These are phyloP conservation scores for Macroramphosus scolopax DNA, from an alignment of 2,797 vertebrate genomes.

Conservation along the genomic window DNA sequence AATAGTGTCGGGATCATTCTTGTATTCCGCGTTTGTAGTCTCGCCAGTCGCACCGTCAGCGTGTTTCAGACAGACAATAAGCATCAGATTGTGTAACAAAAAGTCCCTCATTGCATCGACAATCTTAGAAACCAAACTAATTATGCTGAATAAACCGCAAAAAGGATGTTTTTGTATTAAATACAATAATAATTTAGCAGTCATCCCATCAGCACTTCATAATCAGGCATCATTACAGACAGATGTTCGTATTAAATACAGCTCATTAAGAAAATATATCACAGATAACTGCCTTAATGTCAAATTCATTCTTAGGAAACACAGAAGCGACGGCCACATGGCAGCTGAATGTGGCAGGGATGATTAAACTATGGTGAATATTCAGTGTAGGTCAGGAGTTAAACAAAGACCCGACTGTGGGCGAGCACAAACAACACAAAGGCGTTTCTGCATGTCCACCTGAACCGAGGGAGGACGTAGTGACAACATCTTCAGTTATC, in stretches of 20 bases:
- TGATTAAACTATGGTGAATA: slow-evolving; percentile 13
- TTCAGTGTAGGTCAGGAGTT: too few species aligned
- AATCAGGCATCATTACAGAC: slow-evolving; percentile 8
- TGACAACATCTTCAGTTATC: too few species aligned
- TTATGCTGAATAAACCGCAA: too few species aligned
- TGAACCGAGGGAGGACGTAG: too few species aligned
- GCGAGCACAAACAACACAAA: slow-evolving; percentile 3
- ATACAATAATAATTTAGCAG: too few species aligned
- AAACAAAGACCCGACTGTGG: too few species aligned
- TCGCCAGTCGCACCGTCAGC: slow-evolving; percentile 22
- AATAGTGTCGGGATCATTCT: slow-evolving; percentile 12
- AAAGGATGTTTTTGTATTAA: too few species aligned
- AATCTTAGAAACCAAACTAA: not conserved
- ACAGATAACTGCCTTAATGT: too few species aligned
- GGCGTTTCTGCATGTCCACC: too few species aligned
- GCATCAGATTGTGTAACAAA: slow-evolving; percentile 8
- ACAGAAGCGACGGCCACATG: slow-evolving; percentile 17
- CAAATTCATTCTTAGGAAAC: slow-evolving; percentile 6
- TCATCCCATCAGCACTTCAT: slow-evolving; percentile 8
- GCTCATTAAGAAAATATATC: slow-evolving; percentile 1
- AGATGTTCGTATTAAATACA: slow-evolving; percentile 10
- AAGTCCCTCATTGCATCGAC: slow-evolving; percentile 18
- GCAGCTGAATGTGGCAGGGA: slow-evolving; percentile 26
- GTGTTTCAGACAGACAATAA: slow-evolving; percentile 20
- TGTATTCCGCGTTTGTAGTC: too few species aligned